Evolutionary conservation across 2,113 vertebrate genomes (phyloP), one percentile per base, ranked within the genome.

Genomic region (Aleadryas rufinucha): DNA sequence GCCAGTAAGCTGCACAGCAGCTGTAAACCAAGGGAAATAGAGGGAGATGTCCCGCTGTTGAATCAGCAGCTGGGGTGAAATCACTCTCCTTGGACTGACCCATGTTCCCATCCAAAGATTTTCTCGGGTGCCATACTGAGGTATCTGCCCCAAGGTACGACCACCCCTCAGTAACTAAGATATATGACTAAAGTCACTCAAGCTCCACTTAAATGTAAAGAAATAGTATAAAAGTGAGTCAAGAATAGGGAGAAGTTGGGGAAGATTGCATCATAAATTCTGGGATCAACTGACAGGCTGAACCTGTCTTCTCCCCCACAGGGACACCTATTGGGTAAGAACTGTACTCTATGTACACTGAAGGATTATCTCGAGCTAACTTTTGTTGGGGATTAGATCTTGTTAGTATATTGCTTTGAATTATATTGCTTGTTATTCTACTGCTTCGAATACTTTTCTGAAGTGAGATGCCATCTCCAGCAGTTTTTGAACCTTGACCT

Each of bases 401-500:
- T 44, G 21, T 50, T 64, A 33, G 7, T 27, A 22, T 27, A 39
- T 39, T 87, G 39, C 10, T 49, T 71, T 49, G 31, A 71, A 42
- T 64, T 22, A 42, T 16, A 80, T 13, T 65, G 20, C 60, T 76
- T 75, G 31, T 42, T 31, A 50, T 30, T 75, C 35, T 26, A 17
- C 4, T 80, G 35, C 4, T 65, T 37, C 27, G 18, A 72, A 37
- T 11, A 44, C 0, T 0, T 50, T 81, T 64, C 57, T 37, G 37
- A 47, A 57, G 42, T 27, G 21, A 72, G 50, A 72, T 50, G 42
- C 3, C 33, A 50, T 4, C 10, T 42, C 1, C 6, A 35, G 42
- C 42, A 72, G 44, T 27, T 35, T 59, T 42, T 56, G 31, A 64
- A 42, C 11, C 20, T 26, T 35, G 20, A 42, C 16, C 10, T 6